These are phyloP conservation scores for Pegoplata infirma DNA, from an alignment of 2,888 invertebrate genomes.

Conservation along the genomic window DNA sequence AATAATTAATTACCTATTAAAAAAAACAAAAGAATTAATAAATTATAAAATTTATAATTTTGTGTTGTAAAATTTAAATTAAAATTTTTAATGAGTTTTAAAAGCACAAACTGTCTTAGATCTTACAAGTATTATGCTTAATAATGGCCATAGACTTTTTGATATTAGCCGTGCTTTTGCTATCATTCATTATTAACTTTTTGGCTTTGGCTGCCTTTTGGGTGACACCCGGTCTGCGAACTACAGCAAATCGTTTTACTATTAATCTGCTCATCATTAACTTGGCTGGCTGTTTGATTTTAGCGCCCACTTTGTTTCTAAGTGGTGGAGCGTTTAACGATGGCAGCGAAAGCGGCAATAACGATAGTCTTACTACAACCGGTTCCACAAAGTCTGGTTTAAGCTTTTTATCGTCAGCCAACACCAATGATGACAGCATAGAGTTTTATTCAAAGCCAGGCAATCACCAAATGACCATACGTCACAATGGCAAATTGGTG, in stretches of 20 bases:
- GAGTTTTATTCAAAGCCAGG: slow-evolving; percentile 73
- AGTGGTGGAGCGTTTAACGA: slow-evolving; percentile 62
- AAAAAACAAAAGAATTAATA: too few species aligned
- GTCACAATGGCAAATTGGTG: slow-evolving; percentile 71
- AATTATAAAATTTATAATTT: too few species aligned
- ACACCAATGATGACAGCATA: slow-evolving; percentile 70
- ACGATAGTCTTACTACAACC: slow-evolving; percentile 46
- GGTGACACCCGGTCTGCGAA: slow-evolving; percentile 78
- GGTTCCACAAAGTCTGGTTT: slow-evolving; percentile 55
- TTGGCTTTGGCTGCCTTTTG: slow-evolving; percentile 78
- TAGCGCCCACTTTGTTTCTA: slow-evolving; percentile 76
- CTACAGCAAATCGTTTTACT: slow-evolving; percentile 78
- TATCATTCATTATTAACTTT: slow-evolving; percentile 77
- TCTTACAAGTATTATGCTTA: slow-evolving; percentile 50
- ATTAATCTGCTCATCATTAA: slow-evolving; percentile 78
- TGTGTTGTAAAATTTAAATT: too few species aligned
- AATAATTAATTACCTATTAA: too few species aligned
- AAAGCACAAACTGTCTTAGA: background rate
- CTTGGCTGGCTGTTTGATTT: slow-evolving; percentile 75
- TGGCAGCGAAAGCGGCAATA: slow-evolving; percentile 39
- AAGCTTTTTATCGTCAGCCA: slow-evolving; percentile 24
- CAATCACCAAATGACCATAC: slow-evolving; percentile 72
- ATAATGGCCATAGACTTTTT: slow-evolving; percentile 78
- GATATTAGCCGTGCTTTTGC: slow-evolving; percentile 77
- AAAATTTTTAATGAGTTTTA: slow-evolving; percentile 2